These are phyloP conservation scores for Butastur rufipennis DNA, from an alignment of 2,113 vertebrate species.

Conservation along the genomic window DNA sequence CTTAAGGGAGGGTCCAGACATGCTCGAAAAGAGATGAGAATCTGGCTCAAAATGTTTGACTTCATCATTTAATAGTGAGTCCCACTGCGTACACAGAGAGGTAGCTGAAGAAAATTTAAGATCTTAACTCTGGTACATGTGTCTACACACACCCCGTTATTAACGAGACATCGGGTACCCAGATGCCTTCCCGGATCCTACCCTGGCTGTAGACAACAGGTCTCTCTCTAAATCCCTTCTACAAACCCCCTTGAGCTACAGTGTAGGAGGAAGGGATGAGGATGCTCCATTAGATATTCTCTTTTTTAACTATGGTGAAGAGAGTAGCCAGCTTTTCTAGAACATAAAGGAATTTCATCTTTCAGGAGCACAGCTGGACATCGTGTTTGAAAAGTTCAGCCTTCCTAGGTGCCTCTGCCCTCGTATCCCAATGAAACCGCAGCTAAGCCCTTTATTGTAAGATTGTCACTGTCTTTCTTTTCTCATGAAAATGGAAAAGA, in stretches of 20 bases:
- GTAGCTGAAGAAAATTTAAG: not conserved
- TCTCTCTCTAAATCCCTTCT: not conserved
- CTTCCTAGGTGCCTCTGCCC: not conserved
- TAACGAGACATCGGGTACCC: not conserved
- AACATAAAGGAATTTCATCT: not conserved
- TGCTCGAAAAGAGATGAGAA: not conserved
- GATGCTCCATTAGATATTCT: not conserved
- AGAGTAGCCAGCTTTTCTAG: not conserved
- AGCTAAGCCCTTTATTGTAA: not conserved
- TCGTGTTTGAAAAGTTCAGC: not conserved
- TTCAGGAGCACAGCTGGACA: not conserved
- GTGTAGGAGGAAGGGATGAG: not conserved
- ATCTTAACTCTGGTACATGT: not conserved
- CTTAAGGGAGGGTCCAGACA: not conserved
- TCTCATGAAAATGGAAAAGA: not conserved
- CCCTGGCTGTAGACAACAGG: not conserved
- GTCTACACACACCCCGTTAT: fast-evolving
- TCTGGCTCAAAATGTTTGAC: not conserved
- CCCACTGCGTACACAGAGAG: not conserved
- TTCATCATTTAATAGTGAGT: not conserved
- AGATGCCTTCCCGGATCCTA: not conserved
- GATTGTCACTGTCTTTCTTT: not conserved
- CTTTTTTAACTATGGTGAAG: not conserved
- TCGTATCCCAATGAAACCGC: not conserved
- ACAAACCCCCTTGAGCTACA: not conserved